phyloP scores from a whole-genome alignment of 2,113 vertebrate genomes.

The Chaetorhynchus papuensis region DNA sequence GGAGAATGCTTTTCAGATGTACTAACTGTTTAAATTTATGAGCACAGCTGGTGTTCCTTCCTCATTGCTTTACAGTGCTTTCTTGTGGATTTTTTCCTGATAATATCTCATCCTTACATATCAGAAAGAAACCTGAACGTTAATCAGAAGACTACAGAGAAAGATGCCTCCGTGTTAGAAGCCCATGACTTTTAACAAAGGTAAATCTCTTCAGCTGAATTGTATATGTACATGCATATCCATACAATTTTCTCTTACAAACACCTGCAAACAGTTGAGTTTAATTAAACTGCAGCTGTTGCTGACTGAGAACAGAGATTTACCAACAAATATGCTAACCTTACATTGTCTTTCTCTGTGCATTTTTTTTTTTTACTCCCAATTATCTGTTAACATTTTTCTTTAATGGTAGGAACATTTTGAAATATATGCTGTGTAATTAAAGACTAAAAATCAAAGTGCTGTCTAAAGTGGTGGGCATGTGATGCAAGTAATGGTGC shows the following conservation, averaged over 20 bases:
- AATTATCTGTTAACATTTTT: constrained; percentile 2
- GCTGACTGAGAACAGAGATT: constrained; percentile 12
- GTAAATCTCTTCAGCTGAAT: neutral
- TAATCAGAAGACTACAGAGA: constrained; percentile 3
- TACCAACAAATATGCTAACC: neutral
- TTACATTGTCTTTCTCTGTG: neutral
- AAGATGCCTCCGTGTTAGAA: neutral
- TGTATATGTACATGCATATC: neutral
- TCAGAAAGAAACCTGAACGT: neutral
- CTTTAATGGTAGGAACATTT: neutral
- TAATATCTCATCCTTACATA: constrained; percentile 18
- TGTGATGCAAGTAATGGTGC: neutral
- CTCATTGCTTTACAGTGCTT: neutral
- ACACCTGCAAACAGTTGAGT: constrained; percentile 35
- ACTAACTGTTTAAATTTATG: constrained; percentile 30
- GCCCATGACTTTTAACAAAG: neutral
- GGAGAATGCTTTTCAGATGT: neutral
- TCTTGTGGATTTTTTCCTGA: constrained; percentile 16
- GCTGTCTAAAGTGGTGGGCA: neutral
- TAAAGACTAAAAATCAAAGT: constrained; percentile 37
- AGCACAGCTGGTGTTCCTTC: neutral
- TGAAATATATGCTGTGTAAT: constrained; percentile 30
- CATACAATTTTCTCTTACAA: neutral
- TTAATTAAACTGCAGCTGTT: constrained; percentile 59
- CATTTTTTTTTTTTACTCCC: neutral